These are phyloP conservation scores for Tuberolachnus salignus DNA, from an alignment of 2,888 invertebrate genomes.

Conservation along the genomic window DNA sequence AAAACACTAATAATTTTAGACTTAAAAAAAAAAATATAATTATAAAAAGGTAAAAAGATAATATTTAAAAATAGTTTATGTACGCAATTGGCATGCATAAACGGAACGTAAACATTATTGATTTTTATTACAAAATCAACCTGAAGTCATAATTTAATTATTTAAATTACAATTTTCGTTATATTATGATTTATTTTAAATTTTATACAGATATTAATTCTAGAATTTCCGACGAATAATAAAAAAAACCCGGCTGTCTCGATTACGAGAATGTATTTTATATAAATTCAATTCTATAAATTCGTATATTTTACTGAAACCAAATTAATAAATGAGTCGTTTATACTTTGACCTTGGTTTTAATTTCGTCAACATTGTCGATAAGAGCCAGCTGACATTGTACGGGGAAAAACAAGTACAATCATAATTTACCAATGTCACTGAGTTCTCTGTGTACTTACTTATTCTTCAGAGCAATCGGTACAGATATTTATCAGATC, in stretches of 20 bases:
- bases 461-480: background rate
- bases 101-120: too few species aligned
- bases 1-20: too few species aligned
- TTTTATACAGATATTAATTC: too few species aligned
- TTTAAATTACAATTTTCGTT: too few species aligned
- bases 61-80: too few species aligned
- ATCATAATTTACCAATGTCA: constrained; percentile 48
- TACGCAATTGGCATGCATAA: too few species aligned
- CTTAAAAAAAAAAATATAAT: too few species aligned
- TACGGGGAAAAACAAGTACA: constrained; percentile 37
- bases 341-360: constrained; percentile 45
- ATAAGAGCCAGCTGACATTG: constrained; percentile 47
- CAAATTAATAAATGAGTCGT: constrained; percentile 33
- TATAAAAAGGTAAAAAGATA: too few species aligned
- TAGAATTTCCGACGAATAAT: background rate
- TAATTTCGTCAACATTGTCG: constrained; percentile 51
- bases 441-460: constrained; percentile 22
- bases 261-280: background rate
- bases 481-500: background rate
- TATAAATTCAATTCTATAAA: background rate
- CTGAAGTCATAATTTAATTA: too few species aligned
- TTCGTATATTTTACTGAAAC: constrained; percentile 8
- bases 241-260: background rate
- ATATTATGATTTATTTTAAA: too few species aligned
- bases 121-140: too few species aligned